These are phyloP conservation scores for Bothrops jararaca DNA, from an alignment of 2,113 vertebrate species.

Conservation along the genomic window DNA sequence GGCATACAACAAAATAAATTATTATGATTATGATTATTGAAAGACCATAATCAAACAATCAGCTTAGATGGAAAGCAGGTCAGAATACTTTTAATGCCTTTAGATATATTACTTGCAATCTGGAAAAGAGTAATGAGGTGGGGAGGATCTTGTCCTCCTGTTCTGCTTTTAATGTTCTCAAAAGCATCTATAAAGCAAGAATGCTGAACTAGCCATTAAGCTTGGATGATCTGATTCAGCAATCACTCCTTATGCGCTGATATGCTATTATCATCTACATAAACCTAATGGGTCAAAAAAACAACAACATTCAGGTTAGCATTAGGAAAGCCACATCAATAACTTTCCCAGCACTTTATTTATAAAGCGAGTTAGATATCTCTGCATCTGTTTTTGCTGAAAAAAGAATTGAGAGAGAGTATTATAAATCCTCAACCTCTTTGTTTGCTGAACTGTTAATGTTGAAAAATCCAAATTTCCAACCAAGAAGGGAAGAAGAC, in stretches of 20 bases:
- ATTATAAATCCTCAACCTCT: background rate
- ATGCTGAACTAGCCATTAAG: background rate
- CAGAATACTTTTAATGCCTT: background rate
- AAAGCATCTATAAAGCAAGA: background rate
- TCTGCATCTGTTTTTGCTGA: background rate
- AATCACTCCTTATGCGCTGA: background rate
- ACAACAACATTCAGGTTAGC: background rate
- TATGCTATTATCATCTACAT: background rate
- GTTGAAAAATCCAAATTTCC: background rate
- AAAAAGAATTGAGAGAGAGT: background rate
- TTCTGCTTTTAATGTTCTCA: background rate
- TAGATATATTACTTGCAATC: background rate
- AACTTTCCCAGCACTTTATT: background rate
- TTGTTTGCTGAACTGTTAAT: background rate
- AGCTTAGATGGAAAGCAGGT: background rate
- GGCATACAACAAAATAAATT: too few species aligned
- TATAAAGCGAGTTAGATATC: background rate
- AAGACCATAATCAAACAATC: background rate
- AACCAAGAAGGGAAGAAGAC: background rate
- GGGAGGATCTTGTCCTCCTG: background rate
- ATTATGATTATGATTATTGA: too few species aligned
- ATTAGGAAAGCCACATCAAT: background rate
- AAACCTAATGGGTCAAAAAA: background rate
- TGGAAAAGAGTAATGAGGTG: background rate
- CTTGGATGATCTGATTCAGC: background rate